Conservation (phyloP, 2,888 invertebrate genomes). For the Strigamia transsilvanica region DNA sequence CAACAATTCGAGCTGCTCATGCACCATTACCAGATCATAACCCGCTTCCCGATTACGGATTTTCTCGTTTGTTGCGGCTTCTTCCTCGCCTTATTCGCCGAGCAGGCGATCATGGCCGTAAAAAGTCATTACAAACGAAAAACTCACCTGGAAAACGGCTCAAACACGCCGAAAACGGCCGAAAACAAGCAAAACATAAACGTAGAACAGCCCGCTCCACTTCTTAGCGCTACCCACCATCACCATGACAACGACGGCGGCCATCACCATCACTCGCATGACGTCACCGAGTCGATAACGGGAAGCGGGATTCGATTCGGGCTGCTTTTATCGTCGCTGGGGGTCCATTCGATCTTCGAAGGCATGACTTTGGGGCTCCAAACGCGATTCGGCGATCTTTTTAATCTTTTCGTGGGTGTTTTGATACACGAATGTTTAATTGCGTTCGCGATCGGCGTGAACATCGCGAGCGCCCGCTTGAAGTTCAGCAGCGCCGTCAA, state of each 20-base stretch:
- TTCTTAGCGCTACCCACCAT: no score
- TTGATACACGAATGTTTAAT: constrained; percentile 61
- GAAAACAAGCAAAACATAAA: no score
- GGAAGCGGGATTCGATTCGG: constrained; percentile 58
- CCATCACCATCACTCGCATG: constrained; percentile 57
- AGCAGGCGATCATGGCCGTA: constrained; percentile 57
- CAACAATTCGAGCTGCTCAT: constrained; percentile 58
- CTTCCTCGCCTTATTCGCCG: constrained; percentile 60
- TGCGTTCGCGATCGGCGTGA: constrained; percentile 61
- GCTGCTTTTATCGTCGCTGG: constrained; percentile 60
- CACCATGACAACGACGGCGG: constrained; percentile 48
- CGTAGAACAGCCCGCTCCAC: no score
- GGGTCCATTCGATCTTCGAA: constrained; percentile 61
- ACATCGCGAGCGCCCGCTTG: constrained; percentile 58
- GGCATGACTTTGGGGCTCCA: constrained; percentile 63
- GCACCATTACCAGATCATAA: constrained; percentile 53
- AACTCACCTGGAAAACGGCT: no score
- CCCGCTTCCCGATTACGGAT: constrained; percentile 58
- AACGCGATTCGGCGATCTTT: constrained; percentile 57
- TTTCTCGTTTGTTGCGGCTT: constrained; percentile 60
- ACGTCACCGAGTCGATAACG: constrained; percentile 55
- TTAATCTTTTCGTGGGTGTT: constrained; percentile 60
- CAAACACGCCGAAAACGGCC: no score
- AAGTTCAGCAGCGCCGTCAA: constrained; percentile 56
- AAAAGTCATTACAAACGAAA: constrained; percentile 43